These are phyloP conservation scores for Enteromius anoplus DNA, from an alignment of 2,797 vertebrate genomes.

Conservation along the genomic window DNA sequence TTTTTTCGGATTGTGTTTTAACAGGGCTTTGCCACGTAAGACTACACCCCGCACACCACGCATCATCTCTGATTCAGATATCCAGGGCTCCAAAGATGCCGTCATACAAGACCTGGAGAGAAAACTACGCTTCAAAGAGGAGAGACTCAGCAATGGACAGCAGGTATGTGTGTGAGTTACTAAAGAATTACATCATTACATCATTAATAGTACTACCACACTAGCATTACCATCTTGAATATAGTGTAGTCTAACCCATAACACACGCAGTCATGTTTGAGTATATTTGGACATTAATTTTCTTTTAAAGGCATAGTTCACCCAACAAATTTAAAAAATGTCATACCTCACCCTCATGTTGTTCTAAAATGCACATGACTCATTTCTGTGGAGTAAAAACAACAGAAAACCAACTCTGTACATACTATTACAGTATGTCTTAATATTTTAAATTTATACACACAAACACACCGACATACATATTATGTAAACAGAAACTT, in stretches of 20 bases:
- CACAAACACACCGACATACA: too few relatives aligned
- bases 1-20: conserved; percentile 35
- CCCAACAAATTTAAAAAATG: neutral
- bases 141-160: conserved; percentile 92
- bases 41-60: conserved; percentile 81
- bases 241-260: conserved; percentile 4
- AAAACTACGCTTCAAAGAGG: conserved; percentile 97
- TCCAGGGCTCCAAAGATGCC: conserved; percentile 96
- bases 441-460: neutral
- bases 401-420: neutral
- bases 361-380: neutral
- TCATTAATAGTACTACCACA: conserved; percentile 57
- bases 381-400: neutral
- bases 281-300: neutral
- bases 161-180: conserved; percentile 68
- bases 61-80: conserved; percentile 90
- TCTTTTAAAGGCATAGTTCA: neutral
- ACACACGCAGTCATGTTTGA: neutral
- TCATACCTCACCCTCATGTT: neutral
- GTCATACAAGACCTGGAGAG: conserved; percentile 98
- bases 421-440: neutral
- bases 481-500: too few relatives aligned
- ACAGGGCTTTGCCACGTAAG: conserved; percentile 76
- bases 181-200: conserved; percentile 19
- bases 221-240: conserved; percentile 12